A percentile compares a stretch with the other conserved stretches of the same genome.
These are phyloP conservation scores for Sylvia borin DNA, from an alignment of 2,797 vertebrate genomes.

Conservation along the genomic window DNA sequence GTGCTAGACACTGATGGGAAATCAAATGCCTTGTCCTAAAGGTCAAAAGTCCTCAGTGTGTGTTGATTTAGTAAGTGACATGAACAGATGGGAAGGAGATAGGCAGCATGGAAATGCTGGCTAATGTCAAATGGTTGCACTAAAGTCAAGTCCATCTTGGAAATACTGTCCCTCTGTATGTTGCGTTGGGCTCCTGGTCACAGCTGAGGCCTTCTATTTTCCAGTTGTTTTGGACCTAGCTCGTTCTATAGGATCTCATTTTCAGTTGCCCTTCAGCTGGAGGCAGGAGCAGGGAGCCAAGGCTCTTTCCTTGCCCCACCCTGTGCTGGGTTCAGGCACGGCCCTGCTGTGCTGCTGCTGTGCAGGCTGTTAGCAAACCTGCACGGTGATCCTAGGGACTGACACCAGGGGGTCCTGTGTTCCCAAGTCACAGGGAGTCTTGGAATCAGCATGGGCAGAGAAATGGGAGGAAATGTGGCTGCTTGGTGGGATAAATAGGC, in stretches of 20 bases:
- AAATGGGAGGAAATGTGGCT: not conserved
- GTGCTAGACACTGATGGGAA: not conserved
- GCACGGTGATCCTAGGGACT: not conserved
- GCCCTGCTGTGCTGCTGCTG: not conserved
- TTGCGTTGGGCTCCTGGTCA: not conserved
- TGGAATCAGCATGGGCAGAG: not conserved
- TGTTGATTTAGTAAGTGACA: constrained; percentile 20
- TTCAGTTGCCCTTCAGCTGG: not conserved
- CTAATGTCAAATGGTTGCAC: not conserved
- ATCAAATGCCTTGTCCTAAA: constrained; percentile 38
- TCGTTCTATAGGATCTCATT: not conserved
- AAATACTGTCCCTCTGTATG: not conserved
- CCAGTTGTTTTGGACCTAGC: not conserved
- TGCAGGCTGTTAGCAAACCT: not conserved
- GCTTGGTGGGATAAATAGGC: not conserved
- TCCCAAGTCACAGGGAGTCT: not conserved
- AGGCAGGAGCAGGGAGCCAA: not conserved
- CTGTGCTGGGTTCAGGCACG: not conserved
- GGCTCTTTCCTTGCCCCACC: not conserved
- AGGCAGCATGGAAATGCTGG: not conserved
- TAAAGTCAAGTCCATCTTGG: not conserved
- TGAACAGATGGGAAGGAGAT: constrained; percentile 11
- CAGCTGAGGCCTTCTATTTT: not conserved
- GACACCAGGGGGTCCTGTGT: not conserved
- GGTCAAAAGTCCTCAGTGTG: not conserved